A percentile compares a stretch with the other conserved stretches of the same genome.
phyloP scores from a whole-genome alignment of 1,140 invertebrate genomes.

The Hypothenemus hampei region DNA sequence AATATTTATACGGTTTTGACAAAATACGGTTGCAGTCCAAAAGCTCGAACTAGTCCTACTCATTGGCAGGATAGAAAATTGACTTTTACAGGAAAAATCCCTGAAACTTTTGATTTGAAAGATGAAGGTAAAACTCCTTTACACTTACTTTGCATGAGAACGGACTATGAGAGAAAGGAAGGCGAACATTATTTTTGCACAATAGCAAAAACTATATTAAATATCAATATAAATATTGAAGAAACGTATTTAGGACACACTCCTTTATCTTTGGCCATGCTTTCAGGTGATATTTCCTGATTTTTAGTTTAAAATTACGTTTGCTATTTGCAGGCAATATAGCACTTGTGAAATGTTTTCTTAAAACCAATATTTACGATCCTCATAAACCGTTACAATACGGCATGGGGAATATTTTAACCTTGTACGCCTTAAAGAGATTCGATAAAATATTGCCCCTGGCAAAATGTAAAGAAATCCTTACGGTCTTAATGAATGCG shows the following conservation, averaged over 20 bases:
- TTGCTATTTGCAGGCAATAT: constrained; percentile 29
- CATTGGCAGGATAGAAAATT: constrained; percentile 33
- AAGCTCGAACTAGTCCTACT: constrained; percentile 27
- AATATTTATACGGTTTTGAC: constrained; percentile 44
- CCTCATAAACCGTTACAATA: constrained; percentile 31
- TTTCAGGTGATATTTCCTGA: constrained; percentile 12
- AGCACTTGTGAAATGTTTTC: constrained; percentile 27
- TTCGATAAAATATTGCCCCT: constrained; percentile 30
- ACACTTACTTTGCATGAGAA: constrained; percentile 36
- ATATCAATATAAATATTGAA: constrained; percentile 20
- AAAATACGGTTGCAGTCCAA: constrained; percentile 44
- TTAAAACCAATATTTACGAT: constrained; percentile 28
- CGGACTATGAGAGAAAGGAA: constrained; percentile 33
- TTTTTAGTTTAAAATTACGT: not conserved
- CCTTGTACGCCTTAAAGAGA: constrained; percentile 33
- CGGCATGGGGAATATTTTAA: constrained; percentile 36
- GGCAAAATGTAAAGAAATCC: constrained; percentile 24
- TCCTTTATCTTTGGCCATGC: constrained; percentile 35
- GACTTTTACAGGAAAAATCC: constrained; percentile 25
- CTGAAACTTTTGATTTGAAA: constrained; percentile 6
- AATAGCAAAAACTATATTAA: constrained; percentile 27
- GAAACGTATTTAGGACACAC: constrained; percentile 38
- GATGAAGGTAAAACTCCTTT: constrained; percentile 38
- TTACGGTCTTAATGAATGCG: constrained; percentile 28
- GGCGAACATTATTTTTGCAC: constrained; percentile 15